phyloP scores from a whole-genome alignment of 2,797 vertebrate species.

The Rallus crepitans region DNA sequence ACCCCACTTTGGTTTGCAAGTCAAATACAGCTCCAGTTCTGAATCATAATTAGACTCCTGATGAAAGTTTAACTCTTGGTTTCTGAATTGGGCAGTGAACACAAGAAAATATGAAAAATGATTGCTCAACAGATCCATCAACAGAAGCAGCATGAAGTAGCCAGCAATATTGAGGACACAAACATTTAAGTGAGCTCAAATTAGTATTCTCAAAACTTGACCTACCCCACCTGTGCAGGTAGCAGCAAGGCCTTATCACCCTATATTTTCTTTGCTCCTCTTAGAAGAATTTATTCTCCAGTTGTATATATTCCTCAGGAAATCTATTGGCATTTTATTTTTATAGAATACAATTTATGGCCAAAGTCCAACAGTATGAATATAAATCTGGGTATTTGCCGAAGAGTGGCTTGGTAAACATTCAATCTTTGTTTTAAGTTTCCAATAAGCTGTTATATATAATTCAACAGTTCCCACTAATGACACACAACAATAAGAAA shows the following conservation, averaged over 20 bases:
- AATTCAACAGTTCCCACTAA: slow-evolving; percentile 7
- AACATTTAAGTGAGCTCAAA: neutral
- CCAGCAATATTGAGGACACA: neutral
- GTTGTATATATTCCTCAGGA: neutral
- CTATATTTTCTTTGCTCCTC: neutral
- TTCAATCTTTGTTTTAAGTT: slow-evolving; percentile 27
- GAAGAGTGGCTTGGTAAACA: slow-evolving; percentile 19
- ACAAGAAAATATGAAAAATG: neutral
- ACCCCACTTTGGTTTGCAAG: slow-evolving; percentile 19
- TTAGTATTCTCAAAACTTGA: neutral
- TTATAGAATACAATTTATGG: slow-evolving; percentile 5
- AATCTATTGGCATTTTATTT: neutral
- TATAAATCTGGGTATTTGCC: neutral
- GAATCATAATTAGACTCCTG: slow-evolving; percentile 15
- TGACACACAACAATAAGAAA: neutral
- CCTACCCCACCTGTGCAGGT: neutral
- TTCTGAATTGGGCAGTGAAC: neutral
- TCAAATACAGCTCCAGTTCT: slow-evolving; percentile 7
- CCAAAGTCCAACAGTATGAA: neutral
- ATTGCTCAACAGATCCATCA: neutral
- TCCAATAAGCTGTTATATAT: slow-evolving; percentile 12
- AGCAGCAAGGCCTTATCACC: neutral
- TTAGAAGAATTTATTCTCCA: neutral
- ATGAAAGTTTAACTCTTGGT: neutral
- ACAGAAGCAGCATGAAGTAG: neutral